Conservation (phyloP, 2,113 vertebrate species). For the Phainopepla nitens region DNA sequence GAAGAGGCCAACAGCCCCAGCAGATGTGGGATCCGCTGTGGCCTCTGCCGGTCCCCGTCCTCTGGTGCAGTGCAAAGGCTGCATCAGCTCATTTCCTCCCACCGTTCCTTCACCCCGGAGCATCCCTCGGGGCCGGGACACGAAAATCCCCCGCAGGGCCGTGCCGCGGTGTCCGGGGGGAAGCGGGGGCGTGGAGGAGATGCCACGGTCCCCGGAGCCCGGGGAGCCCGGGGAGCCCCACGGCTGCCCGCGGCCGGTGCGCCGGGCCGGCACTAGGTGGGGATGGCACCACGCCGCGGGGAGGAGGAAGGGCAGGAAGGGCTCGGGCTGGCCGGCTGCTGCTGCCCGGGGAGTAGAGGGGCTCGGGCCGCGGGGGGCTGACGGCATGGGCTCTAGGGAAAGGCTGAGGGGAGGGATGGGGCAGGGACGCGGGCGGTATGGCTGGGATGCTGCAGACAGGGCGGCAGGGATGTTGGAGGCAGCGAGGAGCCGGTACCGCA, state of each 20-base stretch:
- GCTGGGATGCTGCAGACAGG: neutral
- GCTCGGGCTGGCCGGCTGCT: neutral
- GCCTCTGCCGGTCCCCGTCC: neutral
- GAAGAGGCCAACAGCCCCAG: neutral
- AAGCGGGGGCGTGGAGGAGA: neutral
- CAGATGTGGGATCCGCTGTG: accelerated
- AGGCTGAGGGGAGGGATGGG: neutral
- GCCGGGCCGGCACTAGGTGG: constrained; percentile 48
- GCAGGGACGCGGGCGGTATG: neutral
- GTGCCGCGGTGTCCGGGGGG: neutral
- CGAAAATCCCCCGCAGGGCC: neutral
- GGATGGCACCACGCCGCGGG: constrained; percentile 34
- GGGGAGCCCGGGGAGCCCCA: neutral
- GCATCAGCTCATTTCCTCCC: neutral
- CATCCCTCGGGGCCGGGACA: neutral
- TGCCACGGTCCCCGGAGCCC: neutral
- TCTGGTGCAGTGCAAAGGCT: neutral
- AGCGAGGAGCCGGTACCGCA: neutral
- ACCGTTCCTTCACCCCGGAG: neutral
- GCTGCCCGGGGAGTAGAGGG: neutral
- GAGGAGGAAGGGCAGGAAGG: neutral
- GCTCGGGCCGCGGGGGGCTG: neutral
- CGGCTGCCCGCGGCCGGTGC: neutral
- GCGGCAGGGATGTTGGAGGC: neutral
- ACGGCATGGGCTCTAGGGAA: neutral